Base-by-base conservation (phyloP, 1,140 invertebrate species). In the Harlomillsia oculata region DNA sequence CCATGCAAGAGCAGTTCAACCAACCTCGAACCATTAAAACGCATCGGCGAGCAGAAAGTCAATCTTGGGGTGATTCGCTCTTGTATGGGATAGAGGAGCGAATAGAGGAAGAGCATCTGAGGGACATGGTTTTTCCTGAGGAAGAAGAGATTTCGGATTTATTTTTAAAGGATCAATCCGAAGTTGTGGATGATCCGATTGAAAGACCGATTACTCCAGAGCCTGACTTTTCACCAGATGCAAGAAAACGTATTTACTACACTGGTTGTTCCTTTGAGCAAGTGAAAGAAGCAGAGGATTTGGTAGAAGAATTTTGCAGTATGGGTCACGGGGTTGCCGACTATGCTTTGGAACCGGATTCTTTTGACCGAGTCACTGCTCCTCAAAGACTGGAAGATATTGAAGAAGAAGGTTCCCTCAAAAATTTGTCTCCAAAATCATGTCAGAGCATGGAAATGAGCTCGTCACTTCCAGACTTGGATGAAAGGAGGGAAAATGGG, bases 141-240 rank as follows among this genome's bases (percentile, higher is more conserved):
- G 62, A 60, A 51, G 66, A 67, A 49, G 66, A 63, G 50, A 64
- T 62, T 46, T 56, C 51, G 6, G 51, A 58, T 41, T 39, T 62
- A 18, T 63, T 63, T 39, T 25, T 46, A 5, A 16, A 44, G 23
- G 37, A 52, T 13, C 34, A 21, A 14, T 53, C 56, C 16, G 61
- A 66, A n/a, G 66, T 66, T n/a, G 39, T 69, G 16, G 67, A 68
- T 16, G 71, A 74, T 60, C 72, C 75, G 21, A 71, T 77, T 52
- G 74, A 76, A 65, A 66, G 76, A 60, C 76, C 76, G 5, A 57
- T 66, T 32, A 72, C 76, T 5, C 77, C 77, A 20, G 76, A 78
- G 65, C 74, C 75, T 6, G 65, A 63, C 16, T 59, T 55, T 58
- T 57, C 54, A 16, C 55, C 60, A 0, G 43, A 32, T 16, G 71